Evolutionary conservation across 1,140 invertebrate genomes (phyloP), one percentile per base, ranked within the genome.

Genomic region (Psix sp.): DNA sequence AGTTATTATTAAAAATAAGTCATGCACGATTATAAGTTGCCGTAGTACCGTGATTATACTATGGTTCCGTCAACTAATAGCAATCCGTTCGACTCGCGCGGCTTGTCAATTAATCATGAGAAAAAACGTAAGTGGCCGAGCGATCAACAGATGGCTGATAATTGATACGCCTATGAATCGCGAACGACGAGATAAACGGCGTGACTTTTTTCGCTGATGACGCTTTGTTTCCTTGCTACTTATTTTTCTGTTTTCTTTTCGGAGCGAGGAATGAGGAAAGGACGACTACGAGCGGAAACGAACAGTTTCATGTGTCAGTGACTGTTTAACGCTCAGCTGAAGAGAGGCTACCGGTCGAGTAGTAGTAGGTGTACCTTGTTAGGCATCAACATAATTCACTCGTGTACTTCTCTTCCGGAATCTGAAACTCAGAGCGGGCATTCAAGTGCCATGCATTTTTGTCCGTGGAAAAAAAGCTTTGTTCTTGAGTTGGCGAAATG

Each of bases 331-430:
- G 52, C 43, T 51, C 29, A 35, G 20, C 9, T 20, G n/a, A n/a
- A 20, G 16, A 48, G 40, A 21, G 51, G 46, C 52, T 65, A 65
- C 59, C 29, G 56, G 21, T 18, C 20, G 49, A 54, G 56, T 56
- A 52, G 54, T 54, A 70, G 66, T 62, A 70, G 66, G 56, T 72
- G 68, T 63, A 71, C 57, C 67, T 71, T 63, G 57, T 71, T 60
- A 60, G 60, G 60, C 24, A 65, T 48, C 59, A 40, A 66, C 45
- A 66, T 66, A 66, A 73, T 63, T 72, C 60, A 72, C 56, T 46
- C 70, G 17, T 60, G 46, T 59, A 40, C 49, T 42, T 60, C 40
- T 59, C 54, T 63, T 63, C 54, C 54, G 54, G 62, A 66, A 56
- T 73, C 43, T 39, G 31, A 51, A 3, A 39, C 51, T 33, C 36